Conservation (phyloP, 2,113 vertebrate genomes). For the Podilymbus podiceps region DNA sequence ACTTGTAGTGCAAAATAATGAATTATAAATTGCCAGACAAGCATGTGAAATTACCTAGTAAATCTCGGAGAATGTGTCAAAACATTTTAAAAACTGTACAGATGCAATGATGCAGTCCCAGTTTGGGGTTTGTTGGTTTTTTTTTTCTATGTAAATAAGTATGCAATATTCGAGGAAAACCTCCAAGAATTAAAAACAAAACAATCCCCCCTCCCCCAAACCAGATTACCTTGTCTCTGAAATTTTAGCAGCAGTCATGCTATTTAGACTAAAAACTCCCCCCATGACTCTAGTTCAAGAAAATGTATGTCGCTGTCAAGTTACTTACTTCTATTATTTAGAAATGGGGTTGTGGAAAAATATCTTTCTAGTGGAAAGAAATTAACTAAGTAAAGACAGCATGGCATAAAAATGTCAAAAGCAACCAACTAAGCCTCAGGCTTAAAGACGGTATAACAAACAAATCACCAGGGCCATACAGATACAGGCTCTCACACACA, state of each 20-base stretch:
- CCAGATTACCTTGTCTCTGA: background rate
- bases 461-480: rapidly evolving
- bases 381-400: background rate
- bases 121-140: background rate
- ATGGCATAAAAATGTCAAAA: background rate
- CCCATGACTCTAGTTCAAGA: background rate
- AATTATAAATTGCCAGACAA: slow-evolving; percentile 24
- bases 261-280: background rate
- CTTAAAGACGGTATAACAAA: background rate
- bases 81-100: slow-evolving; percentile 13
- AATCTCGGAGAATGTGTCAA: slow-evolving; percentile 36
- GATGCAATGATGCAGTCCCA: background rate
- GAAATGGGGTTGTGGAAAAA: background rate
- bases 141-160: background rate
- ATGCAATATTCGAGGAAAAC: background rate
- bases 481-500: background rate
- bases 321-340: background rate
- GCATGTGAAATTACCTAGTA: slow-evolving; percentile 26
- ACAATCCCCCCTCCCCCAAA: background rate
- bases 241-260: background rate
- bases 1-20: slow-evolving; percentile 18
- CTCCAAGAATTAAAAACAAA: background rate
- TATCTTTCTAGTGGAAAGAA: background rate
- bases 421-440: background rate
- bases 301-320: background rate